Evolutionary conservation across 2,113 vertebrate species (phyloP), one percentile per base, ranked within the genome.

Genomic region (Aleadryas rufinucha): DNA sequence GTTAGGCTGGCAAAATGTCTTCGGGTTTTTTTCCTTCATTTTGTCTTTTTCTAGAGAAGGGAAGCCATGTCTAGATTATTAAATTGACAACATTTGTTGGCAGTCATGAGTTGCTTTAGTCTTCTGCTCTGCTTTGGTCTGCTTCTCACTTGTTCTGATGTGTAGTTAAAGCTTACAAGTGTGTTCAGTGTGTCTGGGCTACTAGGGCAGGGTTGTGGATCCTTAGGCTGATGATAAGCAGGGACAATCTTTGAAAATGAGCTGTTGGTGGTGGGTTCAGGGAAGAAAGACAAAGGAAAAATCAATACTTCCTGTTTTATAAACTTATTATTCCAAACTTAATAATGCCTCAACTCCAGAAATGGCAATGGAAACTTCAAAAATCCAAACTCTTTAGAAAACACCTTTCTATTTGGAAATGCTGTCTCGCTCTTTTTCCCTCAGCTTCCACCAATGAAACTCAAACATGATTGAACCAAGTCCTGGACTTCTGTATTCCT

Each of bases 11-110:
- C 26, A 79, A 41, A 56, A 42, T 35, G 11, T 76, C 66, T 59
- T 35, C 8, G 16, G 5, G 0, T n/a, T 50, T 52, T 60, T 45
- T 81, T 13, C 1, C 17, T 74, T 50, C 0, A 1, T 78, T 41
- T 77, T 31, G 5, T 45, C 30, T 45, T 21, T 4, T 78, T 87
- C 76, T 69, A 28, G 22, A 66, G 65, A 56, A 45, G n/a, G 19
- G 11, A 84, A 45, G 6, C 14, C 12, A 37, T 5, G 1, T 13
- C 31, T 68, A 30, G 13, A 15, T 70, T 59, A 74, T 47, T 53
- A 31, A 66, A 44, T 15, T 64, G 21, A 22, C 44, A 63, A 11
- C 5, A 3, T 68, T 64, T 52, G 26, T 27, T n/a, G 19, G 42
- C 21, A 64, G 21, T 28, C 1, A 0, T 42, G 12, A 26, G 23